These are phyloP conservation scores for Hesperophylax magnus DNA, from an alignment of 1,140 invertebrate species.

Conservation along the genomic window DNA sequence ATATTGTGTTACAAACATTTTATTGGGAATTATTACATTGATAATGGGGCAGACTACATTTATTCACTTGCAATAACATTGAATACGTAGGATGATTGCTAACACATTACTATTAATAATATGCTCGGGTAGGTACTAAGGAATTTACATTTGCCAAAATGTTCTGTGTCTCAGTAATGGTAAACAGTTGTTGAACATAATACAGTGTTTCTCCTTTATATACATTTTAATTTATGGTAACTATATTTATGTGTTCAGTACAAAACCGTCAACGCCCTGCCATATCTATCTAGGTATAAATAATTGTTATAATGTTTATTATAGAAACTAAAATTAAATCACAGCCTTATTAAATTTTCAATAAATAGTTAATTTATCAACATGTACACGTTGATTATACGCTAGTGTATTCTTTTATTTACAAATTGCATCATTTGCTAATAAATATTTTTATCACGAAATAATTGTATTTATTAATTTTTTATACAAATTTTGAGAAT, in stretches of 20 bases:
- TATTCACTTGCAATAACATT: neutral
- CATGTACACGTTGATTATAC: neutral
- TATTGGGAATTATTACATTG: constrained; percentile 3
- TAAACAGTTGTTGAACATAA: neutral
- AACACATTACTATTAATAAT: neutral
- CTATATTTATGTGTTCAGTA: constrained; percentile 6
- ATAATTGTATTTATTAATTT: neutral
- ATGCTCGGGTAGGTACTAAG: neutral
- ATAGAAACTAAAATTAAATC: constrained; percentile 27
- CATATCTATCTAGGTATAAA: constrained; percentile 15
- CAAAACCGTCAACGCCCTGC: constrained; percentile 11
- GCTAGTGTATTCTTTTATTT: neutral
- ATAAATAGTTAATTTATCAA: neutral
- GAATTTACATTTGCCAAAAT: constrained; percentile 6
- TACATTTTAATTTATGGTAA: neutral
- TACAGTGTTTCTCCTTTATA: neutral
- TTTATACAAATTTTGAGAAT: neutral
- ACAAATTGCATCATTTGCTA: neutral
- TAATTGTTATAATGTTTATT: constrained; percentile 12
- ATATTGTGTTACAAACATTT: neutral
- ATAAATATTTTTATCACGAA: constrained; percentile 1
- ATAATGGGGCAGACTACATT: constrained; percentile 1
- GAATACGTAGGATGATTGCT: neutral
- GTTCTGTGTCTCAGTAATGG: neutral
- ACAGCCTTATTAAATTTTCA: constrained; percentile 12